Conservation (phyloP, 2,888 invertebrate genomes). For the Pilophorus perplexus region DNA sequence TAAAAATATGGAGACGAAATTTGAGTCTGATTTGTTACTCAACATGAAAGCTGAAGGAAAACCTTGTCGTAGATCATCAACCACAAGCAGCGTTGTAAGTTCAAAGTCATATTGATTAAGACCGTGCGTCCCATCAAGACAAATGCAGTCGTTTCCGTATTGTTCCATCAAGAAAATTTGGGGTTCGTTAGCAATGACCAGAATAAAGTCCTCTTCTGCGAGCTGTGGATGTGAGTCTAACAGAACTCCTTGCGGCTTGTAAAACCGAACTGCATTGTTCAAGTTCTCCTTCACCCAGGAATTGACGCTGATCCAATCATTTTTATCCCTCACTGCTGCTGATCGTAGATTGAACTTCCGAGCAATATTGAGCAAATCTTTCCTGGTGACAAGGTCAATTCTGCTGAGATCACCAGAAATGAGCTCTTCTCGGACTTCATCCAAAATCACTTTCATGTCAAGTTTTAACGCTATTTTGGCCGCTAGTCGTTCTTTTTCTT, state of each 20-base stretch:
- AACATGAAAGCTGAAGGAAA: constrained; percentile 1
- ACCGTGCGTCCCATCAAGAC: neutral
- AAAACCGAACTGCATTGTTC: neutral
- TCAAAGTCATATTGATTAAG: constrained; percentile 1
- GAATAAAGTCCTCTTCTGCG: neutral
- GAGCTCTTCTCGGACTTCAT: neutral
- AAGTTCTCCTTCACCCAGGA: neutral
- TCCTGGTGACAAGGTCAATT: constrained; percentile 3
- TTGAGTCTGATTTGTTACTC: neutral
- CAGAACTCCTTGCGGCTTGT: neutral
- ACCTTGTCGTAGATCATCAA: neutral
- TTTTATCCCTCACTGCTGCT: neutral
- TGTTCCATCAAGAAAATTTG: neutral
- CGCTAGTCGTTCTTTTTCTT: neutral
- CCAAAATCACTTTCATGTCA: neutral
- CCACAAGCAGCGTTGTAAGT: neutral
- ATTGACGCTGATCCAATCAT: constrained; percentile 7
- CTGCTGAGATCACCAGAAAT: neutral
- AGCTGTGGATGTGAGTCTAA: neutral
- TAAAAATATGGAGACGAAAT: neutral
- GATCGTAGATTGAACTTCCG: neutral
- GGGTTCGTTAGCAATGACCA: neutral
- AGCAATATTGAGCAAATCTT: constrained; percentile 15
- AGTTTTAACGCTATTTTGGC: constrained; percentile 1
- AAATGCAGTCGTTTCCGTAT: no score